Base-by-base conservation (phyloP, 2,113 vertebrate species). In the Chionomys nivalis region DNA sequence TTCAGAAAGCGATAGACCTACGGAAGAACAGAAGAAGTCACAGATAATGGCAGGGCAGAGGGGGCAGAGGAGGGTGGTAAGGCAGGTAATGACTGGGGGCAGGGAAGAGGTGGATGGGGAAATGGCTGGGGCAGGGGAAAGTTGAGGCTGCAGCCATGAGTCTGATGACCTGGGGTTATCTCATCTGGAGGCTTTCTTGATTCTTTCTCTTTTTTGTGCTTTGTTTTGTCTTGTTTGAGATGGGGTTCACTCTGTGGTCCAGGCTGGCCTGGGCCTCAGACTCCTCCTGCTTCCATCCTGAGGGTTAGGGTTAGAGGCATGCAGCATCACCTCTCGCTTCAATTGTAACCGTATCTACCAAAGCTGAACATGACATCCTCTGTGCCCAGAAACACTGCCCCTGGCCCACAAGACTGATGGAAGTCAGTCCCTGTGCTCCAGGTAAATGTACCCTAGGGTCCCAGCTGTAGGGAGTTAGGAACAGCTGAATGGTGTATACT, bases 1-100 rank as follows among this genome's bases (percentile, higher is more conserved):
- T 82, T 87, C 31, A 23, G 65, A 70, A 61, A 58, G 26, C 36
- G 70, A 24, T 8, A 33, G 33, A 66, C 3, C 61, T n/a, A 42
- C 3, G 11, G 31, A 91, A 93, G 81, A 88, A 83, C 9, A 49
- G 11, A 63, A 21, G 11, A 55, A 31, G 6, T 42, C 52, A 13
- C 16, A n/a, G 66, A 44, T 0, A 89, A 58, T 73, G 47, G 8
- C 47, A 33, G 42, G 21, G 36, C 58, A 58, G 58, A 58, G 58
- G 58, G 58, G 19, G 58, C 58, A 0, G 9, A 28, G 7, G 17
- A 1, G 6, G 12, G 0, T 0, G 24, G 26, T 7, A 23, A 0
- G 0, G 33, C 7, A 75, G 17, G 63, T 17, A 49, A 31, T 36
- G 86, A 28, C 36, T 26, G 11, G 47, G 23, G 10, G 36, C 12